Conservation (phyloP, 1,140 invertebrate species). For the Carposina sasakii region DNA sequence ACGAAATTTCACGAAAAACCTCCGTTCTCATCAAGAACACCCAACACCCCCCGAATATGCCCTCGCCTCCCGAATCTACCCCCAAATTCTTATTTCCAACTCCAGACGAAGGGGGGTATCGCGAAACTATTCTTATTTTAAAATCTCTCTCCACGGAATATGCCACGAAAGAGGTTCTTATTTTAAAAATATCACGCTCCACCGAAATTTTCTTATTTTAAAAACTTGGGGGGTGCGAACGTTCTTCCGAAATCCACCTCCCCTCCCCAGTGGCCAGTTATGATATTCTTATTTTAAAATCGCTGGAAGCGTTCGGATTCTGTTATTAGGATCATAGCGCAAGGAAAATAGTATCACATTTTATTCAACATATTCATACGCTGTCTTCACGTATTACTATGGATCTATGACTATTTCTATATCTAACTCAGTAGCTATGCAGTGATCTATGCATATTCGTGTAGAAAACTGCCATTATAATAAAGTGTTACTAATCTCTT, state of each 20-base stretch:
- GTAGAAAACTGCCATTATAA: too few relatives aligned
- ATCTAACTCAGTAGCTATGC: too few relatives aligned
- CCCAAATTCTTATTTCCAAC: slow-evolving; percentile 69
- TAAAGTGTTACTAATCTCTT: too few relatives aligned
- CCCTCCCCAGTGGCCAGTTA: slow-evolving; percentile 56
- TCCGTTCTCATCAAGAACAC: slow-evolving; percentile 63
- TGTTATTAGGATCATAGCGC: slow-evolving; percentile 66
- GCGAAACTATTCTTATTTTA: slow-evolving; percentile 72
- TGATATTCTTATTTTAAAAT: slow-evolving; percentile 70
- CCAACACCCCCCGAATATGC: slow-evolving; percentile 52
- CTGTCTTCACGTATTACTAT: too few relatives aligned
- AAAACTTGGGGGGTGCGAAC: slow-evolving; percentile 59
- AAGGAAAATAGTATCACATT: too few relatives aligned
- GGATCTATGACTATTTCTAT: too few relatives aligned
- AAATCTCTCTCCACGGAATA: slow-evolving; percentile 71
- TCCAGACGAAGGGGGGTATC: slow-evolving; percentile 65
- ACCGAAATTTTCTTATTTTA: slow-evolving; percentile 70
- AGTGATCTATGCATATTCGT: too few relatives aligned
- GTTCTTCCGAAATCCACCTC: slow-evolving; percentile 64
- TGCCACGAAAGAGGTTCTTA: slow-evolving; percentile 68
- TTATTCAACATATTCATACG: too few relatives aligned
- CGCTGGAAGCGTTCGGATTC: slow-evolving; percentile 61
- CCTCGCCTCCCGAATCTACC: slow-evolving; percentile 55
- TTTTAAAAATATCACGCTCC: slow-evolving; percentile 71
- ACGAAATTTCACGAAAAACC: slow-evolving; percentile 67